Evolutionary conservation across 2,113 vertebrate species (phyloP).

Genomic region (Plecturocebus donacophilus): DNA sequence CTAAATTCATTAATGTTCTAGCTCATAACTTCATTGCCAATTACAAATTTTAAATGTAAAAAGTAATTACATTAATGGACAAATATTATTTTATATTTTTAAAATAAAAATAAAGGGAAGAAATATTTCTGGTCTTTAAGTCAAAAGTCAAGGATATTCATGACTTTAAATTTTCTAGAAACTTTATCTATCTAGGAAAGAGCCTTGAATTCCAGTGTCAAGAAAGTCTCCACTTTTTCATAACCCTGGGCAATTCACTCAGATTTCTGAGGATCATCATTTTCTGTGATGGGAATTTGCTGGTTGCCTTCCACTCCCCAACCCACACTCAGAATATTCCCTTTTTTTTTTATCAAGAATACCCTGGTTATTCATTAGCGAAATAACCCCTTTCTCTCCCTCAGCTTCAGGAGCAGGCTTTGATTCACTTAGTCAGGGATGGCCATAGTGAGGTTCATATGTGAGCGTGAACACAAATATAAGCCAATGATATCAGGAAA

Average conservation of each 20-base stretch:
- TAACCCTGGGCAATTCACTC: background rate
- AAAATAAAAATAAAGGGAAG: background rate
- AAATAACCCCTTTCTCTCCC: background rate
- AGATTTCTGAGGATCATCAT: background rate
- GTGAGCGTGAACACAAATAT: background rate
- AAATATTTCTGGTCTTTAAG: background rate
- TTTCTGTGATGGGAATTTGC: background rate
- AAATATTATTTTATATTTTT: background rate
- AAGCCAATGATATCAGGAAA: background rate
- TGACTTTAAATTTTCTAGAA: background rate
- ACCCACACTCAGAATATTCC: background rate
- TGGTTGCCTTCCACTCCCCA: background rate
- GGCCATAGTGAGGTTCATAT: background rate
- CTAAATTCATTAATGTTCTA: background rate
- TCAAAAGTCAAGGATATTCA: background rate
- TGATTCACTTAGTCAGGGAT: background rate
- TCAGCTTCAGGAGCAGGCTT: background rate
- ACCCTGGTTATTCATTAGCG: background rate
- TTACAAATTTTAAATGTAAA: background rate
- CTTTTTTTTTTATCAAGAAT: background rate
- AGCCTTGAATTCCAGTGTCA: background rate
- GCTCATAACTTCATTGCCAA: background rate
- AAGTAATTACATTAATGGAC: background rate
- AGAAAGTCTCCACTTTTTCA: too few species aligned
- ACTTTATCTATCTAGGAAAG: background rate